These are phyloP conservation scores for Caenorhabditis afra DNA, from an alignment of 2,888 invertebrate genomes.

Conservation along the genomic window DNA sequence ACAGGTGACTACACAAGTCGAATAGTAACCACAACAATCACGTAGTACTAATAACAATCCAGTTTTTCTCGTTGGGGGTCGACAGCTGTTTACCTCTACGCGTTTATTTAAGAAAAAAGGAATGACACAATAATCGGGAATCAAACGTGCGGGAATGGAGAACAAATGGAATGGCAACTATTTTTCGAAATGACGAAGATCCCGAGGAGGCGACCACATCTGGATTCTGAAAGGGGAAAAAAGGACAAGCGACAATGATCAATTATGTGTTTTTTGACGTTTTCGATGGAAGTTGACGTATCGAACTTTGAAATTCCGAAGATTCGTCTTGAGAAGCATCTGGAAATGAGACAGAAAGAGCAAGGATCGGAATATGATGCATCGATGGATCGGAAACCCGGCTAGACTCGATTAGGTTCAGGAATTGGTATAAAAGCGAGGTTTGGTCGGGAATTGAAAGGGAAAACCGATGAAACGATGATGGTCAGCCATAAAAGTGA, in stretches of 20 bases:
- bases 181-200: constrained; percentile 2
- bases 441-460: constrained; percentile 29
- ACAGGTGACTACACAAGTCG: constrained; percentile 40
- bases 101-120: constrained; percentile 2
- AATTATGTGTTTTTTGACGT: constrained; percentile 19
- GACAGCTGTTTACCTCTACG: not conserved
- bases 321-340: constrained; percentile 4
- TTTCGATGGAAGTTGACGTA: not conserved
- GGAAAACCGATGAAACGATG: constrained; percentile 27
- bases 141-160: constrained; percentile 18
- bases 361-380: not conserved
- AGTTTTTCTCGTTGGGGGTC: constrained; percentile 29
- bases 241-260: constrained; percentile 6
- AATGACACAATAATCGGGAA: not conserved
- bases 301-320: not conserved
- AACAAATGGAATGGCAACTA: not conserved
- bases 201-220: constrained; percentile 2
- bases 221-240: not conserved
- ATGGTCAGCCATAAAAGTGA: constrained; percentile 17
- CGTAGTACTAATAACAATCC: constrained; percentile 53
- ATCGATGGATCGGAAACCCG: constrained; percentile 2
- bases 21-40: constrained; percentile 58
- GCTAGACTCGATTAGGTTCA: not conserved
- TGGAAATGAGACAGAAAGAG: constrained; percentile 4
- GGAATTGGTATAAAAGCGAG: not conserved